Conservation (phyloP, 2,888 invertebrate species). For the Tineola bisselliella region DNA sequence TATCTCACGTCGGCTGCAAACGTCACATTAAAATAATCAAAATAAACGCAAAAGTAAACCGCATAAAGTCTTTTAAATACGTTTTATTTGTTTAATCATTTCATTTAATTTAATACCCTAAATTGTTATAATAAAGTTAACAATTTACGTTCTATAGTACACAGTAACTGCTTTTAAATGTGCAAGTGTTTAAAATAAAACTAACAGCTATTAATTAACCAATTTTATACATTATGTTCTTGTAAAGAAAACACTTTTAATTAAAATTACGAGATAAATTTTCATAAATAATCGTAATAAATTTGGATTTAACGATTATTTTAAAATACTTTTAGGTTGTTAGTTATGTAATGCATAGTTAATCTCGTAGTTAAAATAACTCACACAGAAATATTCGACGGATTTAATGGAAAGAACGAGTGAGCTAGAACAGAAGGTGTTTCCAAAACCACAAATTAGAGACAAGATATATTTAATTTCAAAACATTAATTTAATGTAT, state of each 20-base stretch:
- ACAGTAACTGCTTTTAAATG: neutral
- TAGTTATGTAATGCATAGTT: neutral
- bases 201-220: neutral
- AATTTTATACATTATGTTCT: neutral
- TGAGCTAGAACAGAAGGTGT: conserved; percentile 62
- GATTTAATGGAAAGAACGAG: conserved; percentile 64
- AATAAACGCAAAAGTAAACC: too few relatives aligned
- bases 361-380: neutral
- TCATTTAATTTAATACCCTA: neutral
- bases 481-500: conserved; percentile 6
- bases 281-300: conserved; percentile 7
- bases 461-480: conserved; percentile 25
- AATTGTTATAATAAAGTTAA: neutral
- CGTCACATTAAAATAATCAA: too few relatives aligned
- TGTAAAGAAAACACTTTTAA: neutral
- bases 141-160: neutral
- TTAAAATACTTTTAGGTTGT: neutral
- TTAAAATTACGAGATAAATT: neutral
- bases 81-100: too few relatives aligned
- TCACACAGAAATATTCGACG: conserved; percentile 19
- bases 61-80: too few relatives aligned
- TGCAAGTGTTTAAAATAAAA: neutral
- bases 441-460: conserved; percentile 12
- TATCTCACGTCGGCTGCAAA: too few relatives aligned
- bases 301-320: neutral